Evolutionary conservation across 2,797 vertebrate species (phyloP), one percentile per base, ranked within the genome.

Genomic region (Gymnoscopelus braueri): DNA sequence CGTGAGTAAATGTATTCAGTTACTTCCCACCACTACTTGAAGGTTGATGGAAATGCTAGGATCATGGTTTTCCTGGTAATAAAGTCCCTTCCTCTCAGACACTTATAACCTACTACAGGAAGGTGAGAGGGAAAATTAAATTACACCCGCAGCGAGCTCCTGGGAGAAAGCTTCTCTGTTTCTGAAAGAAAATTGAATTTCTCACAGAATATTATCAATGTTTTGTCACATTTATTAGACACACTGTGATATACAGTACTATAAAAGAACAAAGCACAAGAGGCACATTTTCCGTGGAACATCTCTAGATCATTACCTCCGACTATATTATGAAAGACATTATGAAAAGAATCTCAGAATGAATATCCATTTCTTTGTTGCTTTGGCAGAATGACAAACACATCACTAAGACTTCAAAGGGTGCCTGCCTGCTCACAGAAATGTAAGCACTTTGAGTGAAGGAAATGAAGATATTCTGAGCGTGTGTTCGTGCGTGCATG

Each of bases 171-270:
- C 29, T 32, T 50, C 5, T 63, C 26, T 57, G 62, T 75, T 71
- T 49, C 64, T 10, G 50, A 58, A 44, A 44, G 67, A 67, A 76
- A 81, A 82, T 80, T 70, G 78, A 82, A 69, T 81, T 84, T 74
- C 58, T 71, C 13, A 0, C 23, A 8, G 67, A 71, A 77, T 71
- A 73, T 63, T 73, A 52, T 73, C 57, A 49, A 68, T 49, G 24
- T 53, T 71, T 44, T 44, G 56, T 74, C 69, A 61, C 24, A 75
- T 67, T 71, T 74, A 75, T 78, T 77, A 69, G 62, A 71, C 65
- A 3, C 69, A 35, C n/a, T 3, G 0, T 3, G 0, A 55, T 54
- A 63, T 47, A 81, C 39, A 9, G 39, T 44, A 10, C 8, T 44
- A 10, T 65, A 48, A 64, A 74, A 65, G 62, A 63, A 64, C 32